These are phyloP conservation scores for Cecropterus lyciades DNA, from an alignment of 1,140 invertebrate genomes.

Conservation along the genomic window DNA sequence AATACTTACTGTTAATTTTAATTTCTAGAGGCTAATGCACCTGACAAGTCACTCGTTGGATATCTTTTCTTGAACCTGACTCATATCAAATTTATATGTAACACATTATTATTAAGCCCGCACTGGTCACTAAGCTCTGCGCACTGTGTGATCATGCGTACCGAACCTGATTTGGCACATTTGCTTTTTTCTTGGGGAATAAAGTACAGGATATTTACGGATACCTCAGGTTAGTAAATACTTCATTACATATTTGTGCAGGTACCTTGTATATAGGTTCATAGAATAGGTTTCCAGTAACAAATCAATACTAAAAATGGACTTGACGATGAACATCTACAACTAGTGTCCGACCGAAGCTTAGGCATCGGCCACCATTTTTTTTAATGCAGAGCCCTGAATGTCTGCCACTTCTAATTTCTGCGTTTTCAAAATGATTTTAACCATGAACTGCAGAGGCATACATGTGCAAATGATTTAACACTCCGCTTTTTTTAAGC, in stretches of 20 bases:
- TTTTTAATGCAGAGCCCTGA: too few species aligned
- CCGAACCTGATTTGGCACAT: slow-evolving; percentile 48
- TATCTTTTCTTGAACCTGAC: slow-evolving; percentile 46
- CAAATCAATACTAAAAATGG: too few species aligned
- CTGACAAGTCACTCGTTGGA: slow-evolving; percentile 47
- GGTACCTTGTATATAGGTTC: too few species aligned
- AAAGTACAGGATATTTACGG: slow-evolving; percentile 40
- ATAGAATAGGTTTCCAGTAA: too few species aligned
- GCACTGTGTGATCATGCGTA: slow-evolving; percentile 52
- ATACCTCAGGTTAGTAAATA: slow-evolving; percentile 27
- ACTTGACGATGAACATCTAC: too few species aligned
- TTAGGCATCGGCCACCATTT: too few species aligned
- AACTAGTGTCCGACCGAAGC: too few species aligned
- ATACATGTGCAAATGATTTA: too few species aligned
- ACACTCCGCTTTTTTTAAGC: too few species aligned
- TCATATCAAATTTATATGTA: slow-evolving; percentile 43
- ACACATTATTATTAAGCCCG: slow-evolving; percentile 45
- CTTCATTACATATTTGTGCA: not conserved
- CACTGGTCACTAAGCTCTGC: slow-evolving; percentile 60
- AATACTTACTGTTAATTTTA: not conserved
- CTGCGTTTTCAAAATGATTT: too few species aligned
- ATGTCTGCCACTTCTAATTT: too few species aligned
- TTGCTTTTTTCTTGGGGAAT: slow-evolving; percentile 48
- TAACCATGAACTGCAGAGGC: too few species aligned
- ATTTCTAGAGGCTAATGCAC: slow-evolving; percentile 15